phyloP scores from a whole-genome alignment of 1,140 invertebrate species.

The Aphidius gifuensis region DNA sequence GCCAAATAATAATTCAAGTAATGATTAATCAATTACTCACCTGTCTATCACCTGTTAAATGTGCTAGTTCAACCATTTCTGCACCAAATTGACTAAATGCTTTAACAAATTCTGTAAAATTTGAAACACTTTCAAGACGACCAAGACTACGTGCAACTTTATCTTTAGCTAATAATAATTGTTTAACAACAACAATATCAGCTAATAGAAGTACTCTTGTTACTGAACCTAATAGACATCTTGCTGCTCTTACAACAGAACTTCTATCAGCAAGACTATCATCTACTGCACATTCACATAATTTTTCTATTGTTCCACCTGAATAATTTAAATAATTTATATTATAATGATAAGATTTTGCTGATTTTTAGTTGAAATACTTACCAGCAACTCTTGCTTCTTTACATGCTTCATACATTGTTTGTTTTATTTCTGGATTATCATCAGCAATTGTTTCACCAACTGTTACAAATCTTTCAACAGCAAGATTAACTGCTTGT shows the following conservation, averaged over 20 bases:
- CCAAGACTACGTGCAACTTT: slow-evolving; percentile 86
- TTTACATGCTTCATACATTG: slow-evolving; percentile 97
- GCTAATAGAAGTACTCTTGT: slow-evolving; percentile 95
- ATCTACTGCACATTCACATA: slow-evolving; percentile 74
- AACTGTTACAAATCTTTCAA: slow-evolving; percentile 95
- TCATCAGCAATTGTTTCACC: slow-evolving; percentile 98
- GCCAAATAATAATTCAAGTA: no score
- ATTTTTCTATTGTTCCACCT: slow-evolving; percentile 85
- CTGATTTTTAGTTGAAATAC: neutral
- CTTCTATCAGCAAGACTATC: slow-evolving; percentile 68
- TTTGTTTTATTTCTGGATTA: slow-evolving; percentile 92
- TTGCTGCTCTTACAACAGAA: slow-evolving; percentile 84
- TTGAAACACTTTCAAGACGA: slow-evolving; percentile 88
- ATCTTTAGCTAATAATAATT: slow-evolving; percentile 92
- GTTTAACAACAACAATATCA: slow-evolving; percentile 98
- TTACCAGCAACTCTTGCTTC: slow-evolving; percentile 92
- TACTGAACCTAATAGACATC: slow-evolving; percentile 90
- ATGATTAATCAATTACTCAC: slow-evolving; percentile 28
- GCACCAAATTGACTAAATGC: slow-evolving; percentile 97
- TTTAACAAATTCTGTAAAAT: slow-evolving; percentile 98
- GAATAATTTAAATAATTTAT: slow-evolving; percentile 31
- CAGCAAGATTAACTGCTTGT: slow-evolving; percentile 91
- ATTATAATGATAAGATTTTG: neutral
- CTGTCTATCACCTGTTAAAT: slow-evolving; percentile 74
- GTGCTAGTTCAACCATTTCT: slow-evolving; percentile 97